Base-by-base conservation (phyloP, 2,888 invertebrate genomes). In the Scaeva pyrastri region DNA sequence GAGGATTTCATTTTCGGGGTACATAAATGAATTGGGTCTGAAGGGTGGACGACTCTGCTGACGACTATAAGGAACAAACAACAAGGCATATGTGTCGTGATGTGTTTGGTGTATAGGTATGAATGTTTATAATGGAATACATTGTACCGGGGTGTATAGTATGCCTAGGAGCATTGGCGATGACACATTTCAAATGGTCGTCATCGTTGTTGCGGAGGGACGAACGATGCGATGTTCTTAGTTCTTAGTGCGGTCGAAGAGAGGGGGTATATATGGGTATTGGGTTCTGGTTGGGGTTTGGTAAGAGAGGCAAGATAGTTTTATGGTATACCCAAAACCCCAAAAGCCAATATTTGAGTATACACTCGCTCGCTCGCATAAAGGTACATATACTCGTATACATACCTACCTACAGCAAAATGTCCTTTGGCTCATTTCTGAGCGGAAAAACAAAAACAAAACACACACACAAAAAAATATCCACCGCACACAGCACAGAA, bases 161-260 rank as follows among this genome's bases (percentile, higher is more conserved):
- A 86, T 78, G 86, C 82, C 82, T 86, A 77, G 77, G 31, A 86
- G 86, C 86, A 86, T 82, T 86, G 86, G 82, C 86, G 86, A 86
- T 86, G 86, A 86, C 86, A 86, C 82, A 86, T 86, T 86, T 86
- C 86, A 86, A 86, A 86, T 86, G 82, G 86, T 74, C 86, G 82
- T 81, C 68, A 36, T 48, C 64, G 26, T 55, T 43, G 75, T 55
- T 23, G 36, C 60, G 50, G 41, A 19, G 62, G 83, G 62, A 52
- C 23, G 7, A 39, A 26, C 14, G 45, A 16, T 16, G 12, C 16
- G 16, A 8, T 19, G 48, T 1, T 48, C 19, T 16, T 48, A 19
- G 39, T 60, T 60, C 60, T 19, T 60, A 21, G 60, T 60, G 60
- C 14, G 60, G 60, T 39, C 8, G 60, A 19, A 19, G 48, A 19